Conservation (phyloP, 2,888 invertebrate genomes). For the Coleophora deauratella region DNA sequence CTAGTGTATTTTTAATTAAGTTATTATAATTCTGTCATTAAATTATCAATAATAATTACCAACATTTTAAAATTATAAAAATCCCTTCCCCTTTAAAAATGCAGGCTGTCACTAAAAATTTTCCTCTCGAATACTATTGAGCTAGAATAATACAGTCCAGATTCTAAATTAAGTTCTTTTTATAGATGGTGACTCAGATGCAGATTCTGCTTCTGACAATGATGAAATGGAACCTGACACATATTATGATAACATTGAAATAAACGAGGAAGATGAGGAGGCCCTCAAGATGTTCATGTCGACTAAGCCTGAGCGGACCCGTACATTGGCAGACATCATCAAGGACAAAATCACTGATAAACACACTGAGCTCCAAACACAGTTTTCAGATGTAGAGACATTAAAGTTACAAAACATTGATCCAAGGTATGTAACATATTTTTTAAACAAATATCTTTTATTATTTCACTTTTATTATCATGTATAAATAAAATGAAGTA, state of each 20-base stretch:
- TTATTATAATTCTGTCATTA: too few species aligned
- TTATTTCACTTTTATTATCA: too few species aligned
- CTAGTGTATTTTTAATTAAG: too few species aligned
- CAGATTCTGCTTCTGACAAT: conserved; percentile 46
- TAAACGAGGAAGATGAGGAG: conserved; percentile 91
- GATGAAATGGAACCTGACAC: conserved; percentile 74
- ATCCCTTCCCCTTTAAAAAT: too few species aligned
- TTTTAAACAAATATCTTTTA: neutral
- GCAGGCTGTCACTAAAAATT: too few species aligned
- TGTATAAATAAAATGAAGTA: neutral
- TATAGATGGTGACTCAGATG: conserved; percentile 49
- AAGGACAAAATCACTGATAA: conserved; percentile 95
- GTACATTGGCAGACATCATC: conserved; percentile 92
- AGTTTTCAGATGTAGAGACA: conserved; percentile 85
- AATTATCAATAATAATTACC: too few species aligned
- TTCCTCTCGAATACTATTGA: too few species aligned
- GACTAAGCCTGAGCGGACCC: conserved; percentile 63
- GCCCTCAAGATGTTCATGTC: conserved; percentile 87
- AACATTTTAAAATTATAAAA: too few species aligned
- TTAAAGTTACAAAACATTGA: conserved; percentile 88
- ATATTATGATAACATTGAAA: conserved; percentile 81
- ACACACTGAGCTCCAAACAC: conserved; percentile 89
- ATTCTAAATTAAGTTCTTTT: too few species aligned
- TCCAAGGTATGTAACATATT: conserved; percentile 66
- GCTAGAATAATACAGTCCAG: too few species aligned